phyloP scores from a whole-genome alignment of 2,797 vertebrate species.

The Xenopus petersii region DNA sequence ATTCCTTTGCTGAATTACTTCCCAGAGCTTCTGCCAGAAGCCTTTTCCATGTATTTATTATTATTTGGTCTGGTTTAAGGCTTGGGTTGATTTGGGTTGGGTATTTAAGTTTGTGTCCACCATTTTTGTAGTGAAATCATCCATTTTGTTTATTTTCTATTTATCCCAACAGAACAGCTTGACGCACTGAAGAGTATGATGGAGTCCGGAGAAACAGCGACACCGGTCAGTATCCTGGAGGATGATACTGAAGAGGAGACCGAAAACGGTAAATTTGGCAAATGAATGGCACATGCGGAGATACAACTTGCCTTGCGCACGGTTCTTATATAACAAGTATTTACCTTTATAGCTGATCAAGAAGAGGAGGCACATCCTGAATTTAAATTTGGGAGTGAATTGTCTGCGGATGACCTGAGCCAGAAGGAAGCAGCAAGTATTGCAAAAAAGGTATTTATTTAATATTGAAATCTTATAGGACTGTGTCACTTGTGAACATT shows the following conservation, averaged over 20 bases:
- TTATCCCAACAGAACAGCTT: conserved; percentile 80
- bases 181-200: conserved; percentile 96
- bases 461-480: no score
- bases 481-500: no score
- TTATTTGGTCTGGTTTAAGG: no score
- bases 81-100: no score
- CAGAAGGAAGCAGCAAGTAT: conserved; percentile 84
- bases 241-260: conserved; percentile 92
- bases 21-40: no score
- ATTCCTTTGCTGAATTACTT: no score
- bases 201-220: conserved; percentile 91
- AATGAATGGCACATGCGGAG: no score
- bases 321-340: no score
- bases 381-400: conserved; percentile 76
- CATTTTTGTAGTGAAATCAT: background rate
- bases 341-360: conserved; percentile 67
- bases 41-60: no score
- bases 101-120: no score
- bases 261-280: conserved; percentile 75
- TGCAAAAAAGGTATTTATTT: conserved; percentile 79
- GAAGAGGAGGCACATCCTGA: conserved; percentile 89
- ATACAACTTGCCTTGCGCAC: no score
- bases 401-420: conserved; percentile 79
- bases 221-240: conserved; percentile 87
- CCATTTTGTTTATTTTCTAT: background rate